A percentile compares a stretch with the other conserved stretches of the same genome.
Conservation (phyloP, 2,797 vertebrate species). For the Pangasius larnaudii region DNA sequence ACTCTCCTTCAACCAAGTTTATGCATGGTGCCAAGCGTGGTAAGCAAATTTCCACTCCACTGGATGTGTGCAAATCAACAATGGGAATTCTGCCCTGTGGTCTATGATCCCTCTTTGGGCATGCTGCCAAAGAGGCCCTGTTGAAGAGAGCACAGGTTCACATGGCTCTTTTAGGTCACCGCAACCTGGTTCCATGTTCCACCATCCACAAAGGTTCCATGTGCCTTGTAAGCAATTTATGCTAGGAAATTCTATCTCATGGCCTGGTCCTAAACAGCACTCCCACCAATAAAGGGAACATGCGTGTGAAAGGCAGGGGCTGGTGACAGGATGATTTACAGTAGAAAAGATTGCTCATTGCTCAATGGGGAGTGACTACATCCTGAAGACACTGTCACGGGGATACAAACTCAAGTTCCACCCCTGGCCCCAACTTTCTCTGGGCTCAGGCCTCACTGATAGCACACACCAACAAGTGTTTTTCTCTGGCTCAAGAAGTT, state of each 20-base stretch:
- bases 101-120: neutral
- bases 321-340: neutral
- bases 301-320: neutral
- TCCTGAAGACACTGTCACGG: neutral
- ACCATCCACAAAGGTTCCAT: neutral
- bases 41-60: neutral
- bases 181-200: neutral
- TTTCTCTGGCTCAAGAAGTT: neutral
- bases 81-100: neutral
- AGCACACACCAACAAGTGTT: neutral
- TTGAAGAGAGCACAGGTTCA: neutral
- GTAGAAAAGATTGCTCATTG: neutral
- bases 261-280: neutral
- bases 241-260: neutral
- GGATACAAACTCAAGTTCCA: neutral
- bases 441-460: neutral
- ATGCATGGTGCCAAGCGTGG: neutral
- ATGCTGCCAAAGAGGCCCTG: neutral
- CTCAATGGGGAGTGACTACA: neutral
- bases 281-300: neutral
- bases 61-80: neutral
- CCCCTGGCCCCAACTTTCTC: neutral
- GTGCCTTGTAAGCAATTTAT: neutral
- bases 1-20: neutral
- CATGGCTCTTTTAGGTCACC: neutral